Percentiles rank a stretch among this genome's conserved stretches.
Conservation (phyloP, 2,797 vertebrate genomes). For the Mallotus villosus region DNA sequence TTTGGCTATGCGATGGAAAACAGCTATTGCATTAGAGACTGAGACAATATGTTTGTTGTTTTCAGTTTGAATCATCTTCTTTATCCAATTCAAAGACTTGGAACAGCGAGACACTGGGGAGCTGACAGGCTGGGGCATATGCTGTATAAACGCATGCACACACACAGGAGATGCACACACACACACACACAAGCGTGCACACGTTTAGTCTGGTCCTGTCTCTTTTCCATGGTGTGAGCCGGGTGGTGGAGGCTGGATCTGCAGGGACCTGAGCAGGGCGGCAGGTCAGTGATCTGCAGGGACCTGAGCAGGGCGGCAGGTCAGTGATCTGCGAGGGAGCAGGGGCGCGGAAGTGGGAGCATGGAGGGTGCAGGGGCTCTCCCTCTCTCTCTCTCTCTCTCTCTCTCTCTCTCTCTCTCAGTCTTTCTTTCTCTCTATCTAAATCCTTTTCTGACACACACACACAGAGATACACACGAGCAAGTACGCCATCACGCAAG, state of each 20-base stretch:
- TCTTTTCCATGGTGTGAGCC: background rate
- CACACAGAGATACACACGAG: background rate
- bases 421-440: slow-evolving; percentile 27
- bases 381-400: slow-evolving; percentile 7
- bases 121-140: background rate
- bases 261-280: slow-evolving; percentile 22
- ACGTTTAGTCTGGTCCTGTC: slow-evolving; percentile 5
- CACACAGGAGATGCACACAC: background rate
- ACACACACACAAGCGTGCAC: slow-evolving; percentile 4
- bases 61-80: background rate
- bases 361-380: background rate
- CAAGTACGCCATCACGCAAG: background rate
- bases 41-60: background rate
- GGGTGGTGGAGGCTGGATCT: slow-evolving; percentile 17
- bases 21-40: background rate
- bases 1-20: background rate
- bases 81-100: background rate
- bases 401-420: slow-evolving; percentile 8
- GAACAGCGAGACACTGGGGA: background rate
- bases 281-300: slow-evolving; percentile 45
- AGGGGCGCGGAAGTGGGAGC: no score
- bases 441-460: slow-evolving; percentile 26
- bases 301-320: slow-evolving; percentile 29
- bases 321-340: slow-evolving; percentile 38
- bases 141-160: background rate